phyloP scores from a whole-genome alignment of 1,140 invertebrate genomes.

The Leptinotarsa defecta region DNA sequence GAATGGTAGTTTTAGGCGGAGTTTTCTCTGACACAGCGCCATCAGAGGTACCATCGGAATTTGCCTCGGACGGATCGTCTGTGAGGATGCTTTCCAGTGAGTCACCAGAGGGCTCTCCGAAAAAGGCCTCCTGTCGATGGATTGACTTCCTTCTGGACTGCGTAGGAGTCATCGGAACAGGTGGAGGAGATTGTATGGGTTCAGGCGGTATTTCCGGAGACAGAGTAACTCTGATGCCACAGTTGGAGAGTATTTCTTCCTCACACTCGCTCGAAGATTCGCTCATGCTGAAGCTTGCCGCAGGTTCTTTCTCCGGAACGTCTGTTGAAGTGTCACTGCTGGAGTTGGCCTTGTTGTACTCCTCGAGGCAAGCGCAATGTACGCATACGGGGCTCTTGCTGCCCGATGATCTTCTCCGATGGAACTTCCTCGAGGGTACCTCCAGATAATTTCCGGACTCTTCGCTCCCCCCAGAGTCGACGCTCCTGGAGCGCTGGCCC shows the following conservation, averaged over 20 bases:
- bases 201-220: conserved; percentile 61
- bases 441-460: conserved; percentile 69
- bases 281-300: conserved; percentile 62
- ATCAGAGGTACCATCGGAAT: conserved; percentile 58
- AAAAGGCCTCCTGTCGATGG: conserved; percentile 79
- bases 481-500: conserved; percentile 72
- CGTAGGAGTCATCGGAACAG: conserved; percentile 41
- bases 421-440: conserved; percentile 67
- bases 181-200: conserved; percentile 57
- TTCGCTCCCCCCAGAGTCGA: conserved; percentile 73
- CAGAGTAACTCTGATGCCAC: conserved; percentile 72
- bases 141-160: conserved; percentile 64
- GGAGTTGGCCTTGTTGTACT: conserved; percentile 61
- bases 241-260: conserved; percentile 57
- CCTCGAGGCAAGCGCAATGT: conserved; percentile 68
- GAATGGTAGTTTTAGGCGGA: conserved; percentile 48
- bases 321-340: conserved; percentile 59
- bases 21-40: conserved; percentile 58
- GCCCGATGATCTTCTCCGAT: conserved; percentile 65
- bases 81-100: conserved; percentile 66
- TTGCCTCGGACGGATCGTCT: conserved; percentile 61
- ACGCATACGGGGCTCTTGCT: conserved; percentile 67
- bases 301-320: conserved; percentile 56
- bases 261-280: conserved; percentile 53
- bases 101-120: conserved; percentile 70